These are phyloP conservation scores for Drosophila novamexicana DNA, from an alignment of 1,140 invertebrate species.

Conservation along the genomic window DNA sequence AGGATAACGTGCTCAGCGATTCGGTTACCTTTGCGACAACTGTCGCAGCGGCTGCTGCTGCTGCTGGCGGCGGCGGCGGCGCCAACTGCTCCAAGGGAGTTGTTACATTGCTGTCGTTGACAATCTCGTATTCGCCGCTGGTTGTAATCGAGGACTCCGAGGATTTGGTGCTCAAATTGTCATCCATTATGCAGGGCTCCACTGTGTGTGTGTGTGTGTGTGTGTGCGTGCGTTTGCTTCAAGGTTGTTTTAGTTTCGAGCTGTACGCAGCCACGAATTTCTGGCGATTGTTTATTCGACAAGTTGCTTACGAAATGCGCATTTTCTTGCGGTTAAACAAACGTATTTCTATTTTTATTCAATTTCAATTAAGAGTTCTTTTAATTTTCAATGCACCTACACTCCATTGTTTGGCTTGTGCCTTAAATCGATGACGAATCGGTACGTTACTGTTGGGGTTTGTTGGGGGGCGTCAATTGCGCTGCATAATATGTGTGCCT, in stretches of 20 bases:
- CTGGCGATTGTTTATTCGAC: slow-evolving; percentile 16
- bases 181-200: slow-evolving; percentile 87
- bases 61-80: slow-evolving; percentile 1
- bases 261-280: slow-evolving; percentile 29
- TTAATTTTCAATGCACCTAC: slow-evolving; percentile 65
- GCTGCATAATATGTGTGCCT: slow-evolving; percentile 50
- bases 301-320: slow-evolving; percentile 50
- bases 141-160: slow-evolving; percentile 91
- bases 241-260: slow-evolving; percentile 50
- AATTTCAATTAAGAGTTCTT: slow-evolving; percentile 51
- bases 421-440: slow-evolving; percentile 81
- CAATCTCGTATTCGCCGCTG: slow-evolving; percentile 94
- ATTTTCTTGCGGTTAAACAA: slow-evolving; percentile 45
- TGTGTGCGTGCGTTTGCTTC: slow-evolving; percentile 37
- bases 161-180: slow-evolving; percentile 91
- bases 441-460: slow-evolving; percentile 47
- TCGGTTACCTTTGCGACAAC: slow-evolving; percentile 29
- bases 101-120: slow-evolving; percentile 85
- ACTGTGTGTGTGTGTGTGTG: slow-evolving; percentile 5
- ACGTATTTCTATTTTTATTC: slow-evolving; percentile 47
- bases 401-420: slow-evolving; percentile 73
- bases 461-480: slow-evolving; percentile 70
- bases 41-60: background rate
- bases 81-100: slow-evolving; percentile 66
- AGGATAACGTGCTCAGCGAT: slow-evolving; percentile 53